These are phyloP conservation scores for Mastomys natalensis DNA, from an alignment of 2,113 vertebrate genomes.

Conservation along the genomic window DNA sequence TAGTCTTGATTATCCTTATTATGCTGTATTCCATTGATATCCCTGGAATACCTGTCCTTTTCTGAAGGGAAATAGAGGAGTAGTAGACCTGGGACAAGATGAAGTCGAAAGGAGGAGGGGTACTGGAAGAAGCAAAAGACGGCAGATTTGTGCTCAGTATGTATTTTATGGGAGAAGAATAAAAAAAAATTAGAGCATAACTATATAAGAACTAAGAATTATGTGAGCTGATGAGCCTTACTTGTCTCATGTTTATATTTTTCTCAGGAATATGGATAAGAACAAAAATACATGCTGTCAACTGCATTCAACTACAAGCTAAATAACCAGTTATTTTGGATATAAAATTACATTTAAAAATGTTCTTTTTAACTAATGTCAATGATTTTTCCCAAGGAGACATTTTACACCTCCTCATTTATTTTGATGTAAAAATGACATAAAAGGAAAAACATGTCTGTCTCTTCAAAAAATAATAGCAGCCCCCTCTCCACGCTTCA, in stretches of 20 bases:
- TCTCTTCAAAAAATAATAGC: background rate
- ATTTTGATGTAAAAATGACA: background rate
- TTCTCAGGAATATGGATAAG: background rate
- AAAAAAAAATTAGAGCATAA: background rate
- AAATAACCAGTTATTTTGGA: background rate
- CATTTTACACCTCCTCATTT: background rate
- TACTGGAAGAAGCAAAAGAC: background rate
- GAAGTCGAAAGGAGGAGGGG: no score
- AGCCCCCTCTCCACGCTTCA: background rate
- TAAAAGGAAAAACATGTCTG: background rate
- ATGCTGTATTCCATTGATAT: background rate
- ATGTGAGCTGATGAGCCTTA: background rate
- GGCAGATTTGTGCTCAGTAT: rapidly evolving
- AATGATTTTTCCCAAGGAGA: background rate
- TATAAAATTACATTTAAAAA: background rate
- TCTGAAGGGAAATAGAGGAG: background rate
- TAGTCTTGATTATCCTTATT: background rate
- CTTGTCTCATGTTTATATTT: background rate
- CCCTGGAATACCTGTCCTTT: background rate
- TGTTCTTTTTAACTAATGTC: background rate
- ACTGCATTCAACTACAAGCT: background rate
- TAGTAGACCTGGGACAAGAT: no score
- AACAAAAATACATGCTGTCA: background rate
- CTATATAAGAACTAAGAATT: background rate
- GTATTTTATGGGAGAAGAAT: background rate